Conservation (phyloP, 2,113 vertebrate species). For the Procavia capensis region DNA sequence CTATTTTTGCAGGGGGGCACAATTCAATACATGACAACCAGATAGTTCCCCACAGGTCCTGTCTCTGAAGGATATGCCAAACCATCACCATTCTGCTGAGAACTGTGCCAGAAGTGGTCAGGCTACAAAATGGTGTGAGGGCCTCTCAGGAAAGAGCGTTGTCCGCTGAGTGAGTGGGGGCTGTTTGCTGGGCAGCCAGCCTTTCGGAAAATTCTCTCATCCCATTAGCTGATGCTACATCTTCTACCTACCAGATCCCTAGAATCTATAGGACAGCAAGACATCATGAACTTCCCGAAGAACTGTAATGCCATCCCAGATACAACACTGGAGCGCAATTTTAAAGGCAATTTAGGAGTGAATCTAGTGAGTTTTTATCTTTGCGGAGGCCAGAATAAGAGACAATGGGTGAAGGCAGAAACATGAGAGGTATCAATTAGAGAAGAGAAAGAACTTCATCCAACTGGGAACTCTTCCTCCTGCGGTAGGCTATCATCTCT, state of each 20-base stretch:
- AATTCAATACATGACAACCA: neutral
- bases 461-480: neutral
- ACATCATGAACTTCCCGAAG: neutral
- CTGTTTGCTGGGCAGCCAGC: neutral
- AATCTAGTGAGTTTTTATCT: neutral
- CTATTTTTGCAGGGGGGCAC: too few relatives aligned
- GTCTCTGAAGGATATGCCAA: too few relatives aligned
- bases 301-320: neutral
- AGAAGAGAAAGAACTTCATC: neutral
- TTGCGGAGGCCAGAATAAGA: neutral
- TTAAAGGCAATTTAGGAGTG: neutral
- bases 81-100: neutral
- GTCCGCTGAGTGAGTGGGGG: rapidly evolving
- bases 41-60: neutral
- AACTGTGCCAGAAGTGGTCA: neutral
- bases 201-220: neutral
- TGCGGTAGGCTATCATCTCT: neutral
- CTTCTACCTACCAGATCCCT: neutral
- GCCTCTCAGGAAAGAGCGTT: neutral
- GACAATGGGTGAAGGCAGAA: neutral
- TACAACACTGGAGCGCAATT: neutral
- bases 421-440: neutral
- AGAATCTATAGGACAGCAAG: neutral
- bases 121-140: neutral
- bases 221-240: neutral